These are phyloP conservation scores for Caenorhabditis imperialis DNA, from an alignment of 2,888 invertebrate genomes.

Conservation along the genomic window DNA sequence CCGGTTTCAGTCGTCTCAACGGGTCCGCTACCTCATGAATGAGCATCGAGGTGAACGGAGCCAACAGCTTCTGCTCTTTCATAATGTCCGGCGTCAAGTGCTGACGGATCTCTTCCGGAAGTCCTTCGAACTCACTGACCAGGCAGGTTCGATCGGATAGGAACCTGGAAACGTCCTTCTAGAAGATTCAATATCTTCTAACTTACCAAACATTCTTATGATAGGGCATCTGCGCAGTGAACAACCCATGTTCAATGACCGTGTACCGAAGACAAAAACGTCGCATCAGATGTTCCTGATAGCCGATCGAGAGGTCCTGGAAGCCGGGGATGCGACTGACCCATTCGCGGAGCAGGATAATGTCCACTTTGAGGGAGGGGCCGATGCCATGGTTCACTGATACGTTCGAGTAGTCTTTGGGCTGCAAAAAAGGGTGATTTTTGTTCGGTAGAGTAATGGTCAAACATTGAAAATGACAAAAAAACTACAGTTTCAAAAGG, in stretches of 20 bases:
- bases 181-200: background rate
- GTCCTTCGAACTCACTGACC: conserved; percentile 47
- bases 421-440: conserved; percentile 35
- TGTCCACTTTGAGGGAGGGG: conserved; percentile 45
- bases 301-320: conserved; percentile 26
- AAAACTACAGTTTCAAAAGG: too few relatives aligned
- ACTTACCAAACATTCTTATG: conserved; percentile 58
- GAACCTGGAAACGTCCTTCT: conserved; percentile 28
- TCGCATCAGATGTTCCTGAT: conserved; percentile 46
- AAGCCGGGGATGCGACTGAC: conserved; percentile 47
- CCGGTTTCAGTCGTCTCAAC: conserved; percentile 47
- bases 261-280: conserved; percentile 60
- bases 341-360: conserved; percentile 55
- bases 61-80: conserved; percentile 50
- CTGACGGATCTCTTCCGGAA: conserved; percentile 39
- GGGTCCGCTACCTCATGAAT: conserved; percentile 60
- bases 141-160: conserved; percentile 52
- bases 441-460: too few relatives aligned
- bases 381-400: conserved; percentile 53
- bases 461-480: too few relatives aligned
- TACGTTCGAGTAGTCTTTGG: conserved; percentile 36
- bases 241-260: conserved; percentile 57
- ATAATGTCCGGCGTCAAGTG: conserved; percentile 42
- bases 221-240: conserved; percentile 55
- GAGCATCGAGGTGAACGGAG: conserved; percentile 50